phyloP scores from a whole-genome alignment of 2,888 invertebrate genomes.

The Eudemis profundana region DNA sequence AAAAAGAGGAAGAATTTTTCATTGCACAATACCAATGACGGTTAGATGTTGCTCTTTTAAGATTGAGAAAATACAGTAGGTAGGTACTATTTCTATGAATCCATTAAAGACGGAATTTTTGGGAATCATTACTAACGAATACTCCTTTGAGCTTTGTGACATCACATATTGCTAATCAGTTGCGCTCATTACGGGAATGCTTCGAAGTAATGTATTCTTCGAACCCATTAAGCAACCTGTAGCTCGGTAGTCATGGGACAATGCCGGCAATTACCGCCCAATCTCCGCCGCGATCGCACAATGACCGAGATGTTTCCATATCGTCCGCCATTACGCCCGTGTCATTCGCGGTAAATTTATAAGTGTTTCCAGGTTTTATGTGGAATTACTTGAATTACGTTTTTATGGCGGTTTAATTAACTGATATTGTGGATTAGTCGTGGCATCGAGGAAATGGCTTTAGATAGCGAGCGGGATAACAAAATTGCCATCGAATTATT shows the following conservation, averaged over 20 bases:
- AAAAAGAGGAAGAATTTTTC: too few species aligned
- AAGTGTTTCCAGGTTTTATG: background rate
- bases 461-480: too few species aligned
- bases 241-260: background rate
- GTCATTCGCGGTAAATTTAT: background rate
- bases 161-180: background rate
- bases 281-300: slow-evolving; percentile 2
- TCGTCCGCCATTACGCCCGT: background rate
- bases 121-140: background rate
- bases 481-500: slow-evolving; percentile 3
- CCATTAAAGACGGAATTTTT: background rate
- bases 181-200: background rate
- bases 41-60: too few species aligned
- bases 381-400: background rate
- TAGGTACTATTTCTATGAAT: background rate
- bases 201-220: slow-evolving; percentile 1
- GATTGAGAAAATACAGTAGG: too few species aligned
- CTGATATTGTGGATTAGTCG: slow-evolving; percentile 2
- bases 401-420: background rate
- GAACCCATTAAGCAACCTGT: slow-evolving; percentile 1
- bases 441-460: background rate
- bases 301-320: background rate
- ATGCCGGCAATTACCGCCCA: background rate
- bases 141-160: background rate
- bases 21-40: too few species aligned